Base-by-base conservation (phyloP, 2,888 invertebrate genomes). In the Geophilus truncorum region DNA sequence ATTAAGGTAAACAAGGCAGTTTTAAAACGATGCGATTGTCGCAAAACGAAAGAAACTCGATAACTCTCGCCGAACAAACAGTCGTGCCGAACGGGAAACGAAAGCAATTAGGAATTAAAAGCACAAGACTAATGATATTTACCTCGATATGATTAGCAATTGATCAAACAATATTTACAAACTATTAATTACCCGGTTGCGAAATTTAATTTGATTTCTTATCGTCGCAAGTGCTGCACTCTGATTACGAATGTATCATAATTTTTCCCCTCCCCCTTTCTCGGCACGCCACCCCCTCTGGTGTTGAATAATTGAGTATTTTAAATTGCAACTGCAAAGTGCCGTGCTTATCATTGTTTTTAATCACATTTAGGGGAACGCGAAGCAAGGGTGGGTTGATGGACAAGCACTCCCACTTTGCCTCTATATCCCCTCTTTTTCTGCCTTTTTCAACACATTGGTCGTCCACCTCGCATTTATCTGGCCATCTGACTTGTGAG, bases 101-200 rank as follows among this genome's bases (percentile, higher is more conserved):
- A 34, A 34, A 34, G 9, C 9, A 34, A 34, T 34, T 51, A 18
- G 51, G 57, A 57, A 18, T 57, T 57, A 57, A 57, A 21, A 57
- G 7, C 10, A 57, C 36, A 57, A n/a, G 57, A 57, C 7, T 57
- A 23, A 57, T 57, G 57, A 57, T 57, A 57, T 57, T 57, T 57
- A 57, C 57, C 57, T 23, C 18, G 23, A 57, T 18, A 57, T 57
- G 1, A 5, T 57, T 57, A 57, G 57, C 57, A 57, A 57, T 57
- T 57, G 57, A 57, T 57, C 57, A 57, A 51, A 57, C 57, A 57
- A 57, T 57, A 57, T 23, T 57, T 57, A 57, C 57, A 57, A 57
- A 57, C 57, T 57, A 57, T 57, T 57, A 57, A 57, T 57, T 57
- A 57, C 9, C 6, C 4, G n/a, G 21, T 21, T 57, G 57, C 7